Base-by-base conservation (phyloP, 2,888 invertebrate species). In the Chironomus tentans region DNA sequence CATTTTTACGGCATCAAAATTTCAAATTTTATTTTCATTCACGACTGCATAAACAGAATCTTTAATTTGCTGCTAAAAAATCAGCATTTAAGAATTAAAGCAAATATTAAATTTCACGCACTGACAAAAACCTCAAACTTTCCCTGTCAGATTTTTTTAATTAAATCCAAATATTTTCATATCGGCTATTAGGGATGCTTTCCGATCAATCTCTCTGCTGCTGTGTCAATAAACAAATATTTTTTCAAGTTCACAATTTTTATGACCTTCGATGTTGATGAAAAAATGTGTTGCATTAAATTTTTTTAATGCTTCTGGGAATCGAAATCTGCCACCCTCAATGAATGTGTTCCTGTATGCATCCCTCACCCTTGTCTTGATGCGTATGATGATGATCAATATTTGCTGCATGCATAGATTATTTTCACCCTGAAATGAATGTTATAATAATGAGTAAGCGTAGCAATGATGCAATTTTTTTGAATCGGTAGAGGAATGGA, bases 241-340 rank as follows among this genome's bases (percentile, higher is more conserved):
- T 71, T 71, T 69, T 71, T 71, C 71, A 71, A 71, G 71, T 71
- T 71, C 71, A 71, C 71, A 50, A 56, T 22, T 48, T 71, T 13
- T 56, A 56, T 56, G 56, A 56, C 56, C 56, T 56, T 56, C 56
- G 10, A 50, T 50, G 5, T 50, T 50, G 50, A 13, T 4, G 2
- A n/a, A 56, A 56, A 56, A 15, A 56, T 15, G n/a, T 56, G n/a
- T 56, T 56, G 56, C 56, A 18, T 18, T 10, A 38, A 38, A 38
- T 7, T 56, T 18, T 56, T 56, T 15, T 50, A 56, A 71, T 47
- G 21, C 71, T 71, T 24, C 48, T 71, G 71, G 71, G 71, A 71
- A 71, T 18, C 38, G 38, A 38, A 10, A 56, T 15, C 1, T 18
- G 56, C n/a, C 71, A 71, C 71, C 70, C 70, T 70, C 70, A 56